Conservation (phyloP, 2,888 invertebrate species). For the Andrena camellia region DNA sequence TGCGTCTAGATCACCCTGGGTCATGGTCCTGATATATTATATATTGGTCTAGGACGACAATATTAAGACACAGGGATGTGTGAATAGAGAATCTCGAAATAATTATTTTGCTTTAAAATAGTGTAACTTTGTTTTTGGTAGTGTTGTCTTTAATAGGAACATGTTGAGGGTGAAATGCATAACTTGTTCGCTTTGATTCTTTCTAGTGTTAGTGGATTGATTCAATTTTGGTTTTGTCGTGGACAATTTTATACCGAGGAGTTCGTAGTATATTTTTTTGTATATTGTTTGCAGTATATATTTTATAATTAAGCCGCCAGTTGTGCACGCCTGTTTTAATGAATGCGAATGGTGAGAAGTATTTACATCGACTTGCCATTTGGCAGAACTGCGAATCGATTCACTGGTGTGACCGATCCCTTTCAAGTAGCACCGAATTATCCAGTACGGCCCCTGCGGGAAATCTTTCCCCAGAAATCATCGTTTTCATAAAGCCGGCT, state of each 20-base stretch:
- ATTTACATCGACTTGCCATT: conserved; percentile 20
- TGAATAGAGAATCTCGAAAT: background rate
- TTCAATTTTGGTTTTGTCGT: no score
- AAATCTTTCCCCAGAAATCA: conserved; percentile 76
- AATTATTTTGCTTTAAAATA: background rate
- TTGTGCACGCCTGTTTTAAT: background rate
- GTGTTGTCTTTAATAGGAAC: no score
- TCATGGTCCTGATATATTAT: conserved; percentile 62
- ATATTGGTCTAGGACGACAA: background rate
- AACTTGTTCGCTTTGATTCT: no score
- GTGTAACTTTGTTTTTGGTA: no score
- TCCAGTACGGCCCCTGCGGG: conserved; percentile 67
- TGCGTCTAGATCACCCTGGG: conserved; percentile 66
- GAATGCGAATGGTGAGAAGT: background rate
- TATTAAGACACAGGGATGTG: background rate
- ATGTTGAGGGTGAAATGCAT: no score
- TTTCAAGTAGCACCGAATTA: conserved; percentile 58
- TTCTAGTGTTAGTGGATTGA: no score
- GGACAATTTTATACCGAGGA: no score
- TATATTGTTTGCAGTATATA: no score
- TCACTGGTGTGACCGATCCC: conserved; percentile 24
- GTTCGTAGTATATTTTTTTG: no score
- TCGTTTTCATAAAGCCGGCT: conserved; percentile 72
- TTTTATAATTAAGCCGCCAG: no score
- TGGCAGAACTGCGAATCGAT: conserved; percentile 39